Evolutionary conservation across 2,113 vertebrate genomes (phyloP).

Genomic region (Cyanoramphus novaezelandiae): DNA sequence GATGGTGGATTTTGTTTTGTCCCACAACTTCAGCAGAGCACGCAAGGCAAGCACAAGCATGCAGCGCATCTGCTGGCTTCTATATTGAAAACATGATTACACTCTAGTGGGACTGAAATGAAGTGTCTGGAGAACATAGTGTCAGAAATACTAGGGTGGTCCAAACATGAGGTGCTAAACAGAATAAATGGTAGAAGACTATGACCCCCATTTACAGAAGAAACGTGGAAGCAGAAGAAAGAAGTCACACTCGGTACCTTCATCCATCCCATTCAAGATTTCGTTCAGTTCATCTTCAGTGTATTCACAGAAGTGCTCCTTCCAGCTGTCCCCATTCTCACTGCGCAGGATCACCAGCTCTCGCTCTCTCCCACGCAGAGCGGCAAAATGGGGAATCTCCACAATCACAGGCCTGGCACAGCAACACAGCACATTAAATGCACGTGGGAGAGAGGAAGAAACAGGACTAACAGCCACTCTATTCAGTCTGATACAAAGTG

Average conservation of each 20-base stretch:
- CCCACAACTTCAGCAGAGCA: neutral
- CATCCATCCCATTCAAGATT: conserved; percentile 96
- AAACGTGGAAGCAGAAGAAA: neutral
- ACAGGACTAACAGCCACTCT: conserved; percentile 47
- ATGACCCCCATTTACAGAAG: neutral
- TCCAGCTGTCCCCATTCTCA: conserved; percentile 96
- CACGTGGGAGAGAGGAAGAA: conserved; percentile 12
- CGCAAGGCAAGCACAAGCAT: neutral
- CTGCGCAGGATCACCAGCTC: conserved; percentile 96
- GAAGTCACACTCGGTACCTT: conserved; percentile 76
- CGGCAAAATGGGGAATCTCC: conserved; percentile 98
- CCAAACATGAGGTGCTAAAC: neutral
- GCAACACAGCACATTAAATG: conserved; percentile 68
- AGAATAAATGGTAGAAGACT: neutral
- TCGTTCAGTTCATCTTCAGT: conserved; percentile 94
- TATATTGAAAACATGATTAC: neutral
- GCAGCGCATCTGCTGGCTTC: neutral
- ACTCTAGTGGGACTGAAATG: neutral
- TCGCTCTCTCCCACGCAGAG: conserved; percentile 91
- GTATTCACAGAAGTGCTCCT: conserved; percentile 95
- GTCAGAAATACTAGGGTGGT: neutral
- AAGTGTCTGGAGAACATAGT: neutral
- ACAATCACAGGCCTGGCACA: conserved; percentile 92
- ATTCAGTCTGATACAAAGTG: conserved; percentile 80
- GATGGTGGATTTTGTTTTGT: neutral